Conservation (phyloP, 1,140 invertebrate genomes). For the Paraescarpia echinospica region DNA sequence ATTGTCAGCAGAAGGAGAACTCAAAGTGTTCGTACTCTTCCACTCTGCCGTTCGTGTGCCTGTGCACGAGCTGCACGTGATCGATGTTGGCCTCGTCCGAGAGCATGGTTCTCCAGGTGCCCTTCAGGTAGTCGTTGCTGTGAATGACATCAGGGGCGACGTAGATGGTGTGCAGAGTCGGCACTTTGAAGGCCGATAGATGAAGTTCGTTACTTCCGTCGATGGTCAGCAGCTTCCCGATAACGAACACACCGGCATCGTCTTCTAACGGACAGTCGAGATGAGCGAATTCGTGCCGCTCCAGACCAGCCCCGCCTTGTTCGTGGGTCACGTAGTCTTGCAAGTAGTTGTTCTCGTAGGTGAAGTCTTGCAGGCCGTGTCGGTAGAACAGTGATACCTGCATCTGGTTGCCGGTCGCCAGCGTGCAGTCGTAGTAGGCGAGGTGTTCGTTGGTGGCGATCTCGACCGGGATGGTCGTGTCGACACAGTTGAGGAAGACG, state of each 20-base stretch:
- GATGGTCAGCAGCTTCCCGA: conserved; percentile 25
- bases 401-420: conserved; percentile 30
- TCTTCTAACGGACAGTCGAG: conserved; percentile 34
- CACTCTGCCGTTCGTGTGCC: not conserved
- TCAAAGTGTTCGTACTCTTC: not conserved
- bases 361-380: conserved; percentile 35
- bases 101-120: conserved; percentile 34
- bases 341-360: conserved; percentile 33
- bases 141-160: conserved; percentile 31
- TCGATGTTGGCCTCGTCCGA: conserved; percentile 33
- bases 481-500: conserved; percentile 29
- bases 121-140: conserved; percentile 30
- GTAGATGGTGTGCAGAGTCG: conserved; percentile 28
- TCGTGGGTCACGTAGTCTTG: conserved; percentile 28
- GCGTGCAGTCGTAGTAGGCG: conserved; percentile 32
- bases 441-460: conserved; percentile 31
- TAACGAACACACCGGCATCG: conserved; percentile 30
- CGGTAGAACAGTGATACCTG: conserved; percentile 30
- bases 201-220: conserved; percentile 29
- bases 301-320: conserved; percentile 33
- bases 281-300: conserved; percentile 33
- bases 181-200: conserved; percentile 28
- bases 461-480: conserved; percentile 24
- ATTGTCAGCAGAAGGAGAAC: not conserved
- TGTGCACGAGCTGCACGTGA: conserved; percentile 31